Base-by-base conservation (phyloP, 2,888 invertebrate genomes). In the Cosmopolites sordidus region DNA sequence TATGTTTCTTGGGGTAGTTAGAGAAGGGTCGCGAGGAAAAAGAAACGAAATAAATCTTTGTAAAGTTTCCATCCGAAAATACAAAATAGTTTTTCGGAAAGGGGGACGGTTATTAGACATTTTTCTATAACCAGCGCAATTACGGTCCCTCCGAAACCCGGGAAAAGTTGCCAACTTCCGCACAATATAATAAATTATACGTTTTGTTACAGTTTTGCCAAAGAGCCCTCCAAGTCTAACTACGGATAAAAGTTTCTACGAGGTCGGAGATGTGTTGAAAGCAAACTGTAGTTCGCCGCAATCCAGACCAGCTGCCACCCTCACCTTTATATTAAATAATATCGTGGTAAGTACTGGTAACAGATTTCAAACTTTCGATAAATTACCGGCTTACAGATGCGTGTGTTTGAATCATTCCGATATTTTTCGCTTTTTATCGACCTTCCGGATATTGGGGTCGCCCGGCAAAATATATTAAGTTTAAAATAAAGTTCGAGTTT, bases 261-360 rank as follows among this genome's bases (percentile, higher is more conserved):
- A 84, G 67, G 81, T 84, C 0, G 88, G 89, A 1, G 89, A 90
- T 72, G 76, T 79, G 39, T 75, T 91, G 58, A 78, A 78, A 58
- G 89, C 87, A 45, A 90, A 90, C 76, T 90, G 90, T 75, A 84
- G 86, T n/a, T 83, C 87, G 5, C 80, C 84, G n/a, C 84, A 87
- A 11, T 87, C 89, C 12, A 80, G 82, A 63, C 90, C 90, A 16
- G 79, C 84, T 29, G 84, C 85, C 41, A 83, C 83, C 62, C 80
- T 90, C 60, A 86, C 83, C 64, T 87, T 89, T 65, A 82, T 82
- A 64, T 81, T 91, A 62, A 90, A 90, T 73, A 87, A 87, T 69
- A 81, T 83, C 65, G 82, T 83, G 77, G 89, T 89, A 74, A 86
- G 87, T 81, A 54, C 53, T 48, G 51, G 56, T 38, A 56, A 56